phyloP scores from a whole-genome alignment of 2,797 vertebrate genomes.

The Pangasius larnaudii region DNA sequence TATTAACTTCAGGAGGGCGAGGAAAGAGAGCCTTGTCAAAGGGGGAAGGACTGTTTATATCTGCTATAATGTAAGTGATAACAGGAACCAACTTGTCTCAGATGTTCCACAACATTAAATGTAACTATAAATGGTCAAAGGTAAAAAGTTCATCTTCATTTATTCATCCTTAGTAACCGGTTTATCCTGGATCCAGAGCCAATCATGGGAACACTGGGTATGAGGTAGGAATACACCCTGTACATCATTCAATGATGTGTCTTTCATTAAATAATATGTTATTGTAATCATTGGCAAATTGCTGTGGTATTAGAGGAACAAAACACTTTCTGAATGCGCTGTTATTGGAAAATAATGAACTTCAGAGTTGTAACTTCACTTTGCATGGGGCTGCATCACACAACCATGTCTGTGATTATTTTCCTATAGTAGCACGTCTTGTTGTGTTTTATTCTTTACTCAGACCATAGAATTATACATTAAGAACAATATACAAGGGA shows the following conservation, averaged over 20 bases:
- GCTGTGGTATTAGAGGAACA: not conserved
- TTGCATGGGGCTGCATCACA: not conserved
- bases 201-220: not conserved
- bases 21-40: not conserved
- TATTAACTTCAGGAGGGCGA: not conserved
- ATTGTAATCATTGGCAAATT: not conserved
- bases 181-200: not conserved
- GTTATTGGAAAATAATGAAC: not conserved
- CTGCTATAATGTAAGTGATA: not conserved
- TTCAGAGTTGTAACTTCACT: not conserved
- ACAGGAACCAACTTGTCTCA: not conserved
- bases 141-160: not conserved
- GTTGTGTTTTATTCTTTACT: not conserved
- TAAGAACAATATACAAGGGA: not conserved
- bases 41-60: constrained; percentile 1
- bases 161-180: not conserved
- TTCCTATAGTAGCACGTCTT: not conserved
- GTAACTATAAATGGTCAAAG: not conserved
- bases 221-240: not conserved
- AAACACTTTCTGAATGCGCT: not conserved
- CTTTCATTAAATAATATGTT: too few relatives aligned
- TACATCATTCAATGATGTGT: not conserved
- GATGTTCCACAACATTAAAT: not conserved
- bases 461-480: not conserved
- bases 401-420: not conserved